These are phyloP conservation scores for Onychomys arenicola DNA, from an alignment of 2,797 vertebrate genomes.

Conservation along the genomic window DNA sequence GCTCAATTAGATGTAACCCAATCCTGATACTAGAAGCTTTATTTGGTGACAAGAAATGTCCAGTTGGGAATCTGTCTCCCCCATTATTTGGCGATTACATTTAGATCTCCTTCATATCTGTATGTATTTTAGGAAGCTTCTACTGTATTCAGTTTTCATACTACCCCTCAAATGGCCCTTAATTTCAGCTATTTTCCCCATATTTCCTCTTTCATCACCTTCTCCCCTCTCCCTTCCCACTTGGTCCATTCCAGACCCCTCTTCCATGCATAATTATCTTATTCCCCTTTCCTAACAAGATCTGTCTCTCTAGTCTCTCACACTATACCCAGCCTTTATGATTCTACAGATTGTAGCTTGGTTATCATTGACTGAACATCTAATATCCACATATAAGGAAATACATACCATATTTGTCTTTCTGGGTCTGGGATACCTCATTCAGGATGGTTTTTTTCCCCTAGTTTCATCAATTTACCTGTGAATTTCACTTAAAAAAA, in stretches of 20 bases:
- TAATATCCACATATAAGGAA: neutral
- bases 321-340: neutral
- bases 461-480: neutral
- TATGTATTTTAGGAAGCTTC: neutral
- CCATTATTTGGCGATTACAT: neutral
- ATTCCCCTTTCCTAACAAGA: neutral
- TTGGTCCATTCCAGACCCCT: neutral
- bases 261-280: neutral
- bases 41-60: neutral
- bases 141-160: too few species aligned
- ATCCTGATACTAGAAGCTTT: neutral
- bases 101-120: neutral
- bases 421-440: neutral
- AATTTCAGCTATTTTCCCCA: neutral
- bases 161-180: neutral
- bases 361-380: neutral
- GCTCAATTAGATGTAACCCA: neutral
- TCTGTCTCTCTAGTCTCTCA: neutral
- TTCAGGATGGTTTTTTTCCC: neutral
- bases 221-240: neutral
- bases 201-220: neutral
- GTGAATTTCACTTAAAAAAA: neutral
- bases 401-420: neutral
- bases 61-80: neutral
- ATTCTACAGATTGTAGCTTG: neutral